Evolutionary conservation across 2,113 vertebrate genomes (phyloP).

Genomic region (Willisornis vidua): DNA sequence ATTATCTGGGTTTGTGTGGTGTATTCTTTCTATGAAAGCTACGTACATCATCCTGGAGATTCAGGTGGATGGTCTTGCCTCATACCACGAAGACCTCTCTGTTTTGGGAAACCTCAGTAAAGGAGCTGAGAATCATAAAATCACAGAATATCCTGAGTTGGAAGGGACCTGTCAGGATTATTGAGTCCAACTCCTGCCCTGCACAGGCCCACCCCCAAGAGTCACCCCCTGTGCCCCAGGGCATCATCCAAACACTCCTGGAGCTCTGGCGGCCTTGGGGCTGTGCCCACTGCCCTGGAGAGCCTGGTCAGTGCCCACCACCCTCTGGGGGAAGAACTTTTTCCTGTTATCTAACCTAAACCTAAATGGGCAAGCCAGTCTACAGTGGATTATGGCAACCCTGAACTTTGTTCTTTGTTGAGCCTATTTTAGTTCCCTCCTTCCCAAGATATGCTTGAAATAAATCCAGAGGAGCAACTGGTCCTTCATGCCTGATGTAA

Average conservation of each 20-base stretch:
- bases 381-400: background rate
- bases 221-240: background rate
- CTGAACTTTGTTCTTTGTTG: background rate
- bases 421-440: background rate
- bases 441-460: background rate
- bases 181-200: background rate
- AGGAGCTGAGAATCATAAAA: background rate
- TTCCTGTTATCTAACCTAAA: background rate
- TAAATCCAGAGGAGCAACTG: background rate
- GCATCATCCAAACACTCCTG: accelerated
- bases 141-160: background rate
- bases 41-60: background rate
- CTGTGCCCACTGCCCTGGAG: background rate
- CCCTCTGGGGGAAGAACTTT: background rate
- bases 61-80: background rate
- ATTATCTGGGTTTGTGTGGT: background rate
- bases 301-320: background rate
- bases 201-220: background rate
- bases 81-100: background rate
- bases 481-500: background rate
- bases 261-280: background rate
- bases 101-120: background rate
- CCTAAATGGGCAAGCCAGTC: background rate
- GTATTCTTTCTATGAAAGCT: background rate
- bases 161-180: background rate